phyloP scores from a whole-genome alignment of 2,888 invertebrate genomes.

The Eupeodes latifasciatus region DNA sequence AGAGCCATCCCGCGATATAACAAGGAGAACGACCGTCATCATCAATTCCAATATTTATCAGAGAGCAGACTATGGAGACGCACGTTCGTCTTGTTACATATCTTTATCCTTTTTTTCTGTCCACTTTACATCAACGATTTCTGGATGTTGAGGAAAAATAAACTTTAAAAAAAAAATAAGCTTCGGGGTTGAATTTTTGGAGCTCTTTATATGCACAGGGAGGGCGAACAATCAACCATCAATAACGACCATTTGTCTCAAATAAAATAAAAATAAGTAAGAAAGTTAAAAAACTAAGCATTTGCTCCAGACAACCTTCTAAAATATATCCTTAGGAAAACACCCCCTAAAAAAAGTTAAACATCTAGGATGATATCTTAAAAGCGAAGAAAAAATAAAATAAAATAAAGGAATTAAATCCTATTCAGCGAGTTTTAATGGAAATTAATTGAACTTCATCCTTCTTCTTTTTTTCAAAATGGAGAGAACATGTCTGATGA shows the following conservation, averaged over 20 bases:
- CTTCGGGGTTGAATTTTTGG: conserved; percentile 55
- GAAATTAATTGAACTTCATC: conserved; percentile 80
- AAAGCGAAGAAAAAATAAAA: conserved; percentile 18
- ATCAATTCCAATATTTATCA: conserved; percentile 73
- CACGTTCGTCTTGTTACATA: conserved; percentile 26
- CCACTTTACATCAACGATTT: conserved; percentile 47
- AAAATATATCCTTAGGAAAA: too few species aligned
- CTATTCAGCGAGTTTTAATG: conserved; percentile 80
- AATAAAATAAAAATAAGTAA: conserved; percentile 34
- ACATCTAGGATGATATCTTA: not conserved
- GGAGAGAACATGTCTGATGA: conserved; percentile 10
- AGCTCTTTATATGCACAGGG: not conserved
- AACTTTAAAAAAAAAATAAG: conserved; percentile 1
- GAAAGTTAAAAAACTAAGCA: conserved; percentile 36
- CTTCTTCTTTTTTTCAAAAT: not conserved
- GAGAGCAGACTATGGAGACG: conserved; percentile 58
- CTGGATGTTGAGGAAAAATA: not conserved
- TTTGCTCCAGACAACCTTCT: conserved; percentile 8
- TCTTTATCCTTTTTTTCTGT: not conserved
- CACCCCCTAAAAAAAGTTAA: conserved; percentile 5
- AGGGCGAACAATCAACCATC: conserved; percentile 63
- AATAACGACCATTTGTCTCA: conserved; percentile 69
- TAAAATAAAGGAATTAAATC: conserved; percentile 79
- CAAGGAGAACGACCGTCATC: conserved; percentile 59
- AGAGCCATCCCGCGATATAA: conserved; percentile 23